phyloP scores from a whole-genome alignment of 1,140 invertebrate species.

The Bathynomus jamesi region DNA sequence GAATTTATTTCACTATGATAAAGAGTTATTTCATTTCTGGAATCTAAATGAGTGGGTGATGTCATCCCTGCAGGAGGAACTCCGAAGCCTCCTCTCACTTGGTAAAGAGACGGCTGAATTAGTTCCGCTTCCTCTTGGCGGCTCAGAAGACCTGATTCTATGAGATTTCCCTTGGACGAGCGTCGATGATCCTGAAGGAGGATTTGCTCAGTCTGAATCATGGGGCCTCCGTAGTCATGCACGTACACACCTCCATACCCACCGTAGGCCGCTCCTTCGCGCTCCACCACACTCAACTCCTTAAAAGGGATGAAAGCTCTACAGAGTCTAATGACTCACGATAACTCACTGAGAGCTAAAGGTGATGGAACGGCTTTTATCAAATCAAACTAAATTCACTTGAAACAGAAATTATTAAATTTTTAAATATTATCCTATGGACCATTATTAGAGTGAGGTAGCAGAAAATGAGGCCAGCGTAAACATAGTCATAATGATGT shows the following conservation, averaged over 20 bases:
- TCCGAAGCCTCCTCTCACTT: slow-evolving; percentile 2
- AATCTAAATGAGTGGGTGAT: not conserved
- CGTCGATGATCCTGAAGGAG: slow-evolving; percentile 21
- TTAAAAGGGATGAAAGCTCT: too few species aligned
- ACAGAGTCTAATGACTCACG: too few species aligned
- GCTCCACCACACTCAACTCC: slow-evolving; percentile 1
- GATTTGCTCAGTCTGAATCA: slow-evolving; percentile 36
- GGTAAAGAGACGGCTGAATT: slow-evolving; percentile 14
- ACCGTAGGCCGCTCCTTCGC: slow-evolving; percentile 6
- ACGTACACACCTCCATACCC: slow-evolving; percentile 34
- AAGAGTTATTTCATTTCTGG: not conserved
- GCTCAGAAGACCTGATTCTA: slow-evolving; percentile 8
- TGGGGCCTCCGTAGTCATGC: slow-evolving; percentile 39
- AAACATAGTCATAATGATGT: too few species aligned
- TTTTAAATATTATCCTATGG: too few species aligned
- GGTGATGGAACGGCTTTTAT: too few species aligned
- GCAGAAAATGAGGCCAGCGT: too few species aligned
- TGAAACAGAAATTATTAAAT: too few species aligned
- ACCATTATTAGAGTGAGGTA: too few species aligned
- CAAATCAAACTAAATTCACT: too few species aligned
- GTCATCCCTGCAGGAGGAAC: not conserved
- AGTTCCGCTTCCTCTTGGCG: slow-evolving; percentile 21
- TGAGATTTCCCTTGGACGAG: slow-evolving; percentile 14
- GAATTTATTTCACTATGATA: not conserved
- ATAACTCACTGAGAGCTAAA: too few species aligned